Percentiles rank a stretch among this genome's conserved stretches.
Evolutionary conservation across 2,113 vertebrate species (phyloP).

Genomic region (Petaurus breviceps): DNA sequence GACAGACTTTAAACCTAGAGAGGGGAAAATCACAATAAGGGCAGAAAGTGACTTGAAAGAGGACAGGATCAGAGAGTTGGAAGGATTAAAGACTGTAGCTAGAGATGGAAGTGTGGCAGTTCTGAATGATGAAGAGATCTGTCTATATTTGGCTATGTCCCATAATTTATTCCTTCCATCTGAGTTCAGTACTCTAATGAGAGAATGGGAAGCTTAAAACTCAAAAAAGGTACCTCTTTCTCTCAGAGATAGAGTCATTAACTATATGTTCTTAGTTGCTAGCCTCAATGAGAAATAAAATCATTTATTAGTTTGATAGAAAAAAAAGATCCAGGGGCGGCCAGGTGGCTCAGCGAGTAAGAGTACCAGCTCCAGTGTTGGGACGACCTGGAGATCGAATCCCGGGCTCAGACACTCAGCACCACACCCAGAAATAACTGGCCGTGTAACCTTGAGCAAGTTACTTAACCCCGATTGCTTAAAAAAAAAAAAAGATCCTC

Average conservation of each 20-base stretch:
- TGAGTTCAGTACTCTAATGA: neutral
- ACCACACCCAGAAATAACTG: too few species aligned
- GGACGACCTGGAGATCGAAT: too few species aligned
- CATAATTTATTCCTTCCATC: neutral
- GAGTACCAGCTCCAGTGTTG: too few species aligned
- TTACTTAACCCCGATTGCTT: too few species aligned
- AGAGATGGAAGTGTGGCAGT: neutral
- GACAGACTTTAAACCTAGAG: neutral
- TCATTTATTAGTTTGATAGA: neutral
- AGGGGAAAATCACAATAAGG: neutral
- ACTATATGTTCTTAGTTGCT: neutral
- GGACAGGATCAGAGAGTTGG: neutral
- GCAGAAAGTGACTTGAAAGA: neutral
- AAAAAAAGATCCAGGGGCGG: neutral
- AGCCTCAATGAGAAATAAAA: neutral
- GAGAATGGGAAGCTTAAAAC: neutral
- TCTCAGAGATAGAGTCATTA: neutral
- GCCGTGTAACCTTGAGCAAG: too few species aligned
- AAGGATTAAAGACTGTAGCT: neutral
- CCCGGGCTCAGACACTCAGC: too few species aligned
- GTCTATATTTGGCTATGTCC: neutral
- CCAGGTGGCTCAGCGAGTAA: too few species aligned
- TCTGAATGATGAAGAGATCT: neutral
- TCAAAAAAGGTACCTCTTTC: neutral
- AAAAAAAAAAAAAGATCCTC: neutral